Conservation (phyloP, 1,140 invertebrate genomes). For the Ceratina australensis region DNA sequence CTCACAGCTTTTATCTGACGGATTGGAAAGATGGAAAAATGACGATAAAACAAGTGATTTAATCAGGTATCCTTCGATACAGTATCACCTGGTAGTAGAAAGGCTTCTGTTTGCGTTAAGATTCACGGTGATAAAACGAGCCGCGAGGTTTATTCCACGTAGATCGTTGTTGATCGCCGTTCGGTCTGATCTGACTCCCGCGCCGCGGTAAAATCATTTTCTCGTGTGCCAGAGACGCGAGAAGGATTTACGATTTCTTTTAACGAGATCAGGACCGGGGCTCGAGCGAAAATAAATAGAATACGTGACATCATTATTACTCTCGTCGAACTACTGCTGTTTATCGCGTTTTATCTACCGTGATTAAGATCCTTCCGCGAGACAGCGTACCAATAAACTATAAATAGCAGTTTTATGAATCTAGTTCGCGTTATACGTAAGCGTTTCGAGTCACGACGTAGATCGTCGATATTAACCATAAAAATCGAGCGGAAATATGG, state of each 20-base stretch:
- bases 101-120: neutral
- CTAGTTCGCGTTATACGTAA: too few relatives aligned
- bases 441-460: too few relatives aligned
- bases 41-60: too few relatives aligned
- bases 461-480: too few relatives aligned
- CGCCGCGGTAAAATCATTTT: neutral
- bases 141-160: neutral
- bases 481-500: too few relatives aligned
- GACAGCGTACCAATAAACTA: too few relatives aligned
- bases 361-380: constrained; percentile 1
- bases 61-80: neutral
- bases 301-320: constrained; percentile 16
- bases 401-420: too few relatives aligned
- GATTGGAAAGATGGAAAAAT: too few relatives aligned
- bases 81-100: neutral
- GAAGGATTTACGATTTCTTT: neutral
- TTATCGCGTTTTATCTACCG: constrained; percentile 17
- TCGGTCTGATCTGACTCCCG: neutral
- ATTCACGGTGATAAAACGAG: neutral
- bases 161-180: neutral
- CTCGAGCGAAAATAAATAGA: neutral
- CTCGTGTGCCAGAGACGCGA: neutral
- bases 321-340: neutral
- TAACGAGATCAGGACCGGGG: neutral
- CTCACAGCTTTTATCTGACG: constrained; percentile 19